A percentile compares a stretch with the other conserved stretches of the same genome.
Evolutionary conservation across 2,888 invertebrate genomes (phyloP).

Genomic region (Machimus rusticus): DNA sequence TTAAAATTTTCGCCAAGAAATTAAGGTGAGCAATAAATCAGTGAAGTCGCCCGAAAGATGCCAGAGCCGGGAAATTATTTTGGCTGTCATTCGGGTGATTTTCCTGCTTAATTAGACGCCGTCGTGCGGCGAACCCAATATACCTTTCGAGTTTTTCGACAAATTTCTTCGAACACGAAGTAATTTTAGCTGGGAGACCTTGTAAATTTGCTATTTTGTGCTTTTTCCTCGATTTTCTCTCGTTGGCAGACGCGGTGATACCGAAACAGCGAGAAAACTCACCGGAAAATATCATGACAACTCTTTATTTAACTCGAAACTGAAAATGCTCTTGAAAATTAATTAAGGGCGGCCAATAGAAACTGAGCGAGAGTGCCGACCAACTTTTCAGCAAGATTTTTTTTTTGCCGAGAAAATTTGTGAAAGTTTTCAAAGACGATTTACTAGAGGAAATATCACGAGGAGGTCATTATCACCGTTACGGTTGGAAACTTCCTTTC

Average conservation of each 20-base stretch:
- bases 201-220: not conserved
- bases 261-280: not conserved
- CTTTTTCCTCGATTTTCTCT: not conserved
- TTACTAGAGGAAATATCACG: not conserved
- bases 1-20: not conserved
- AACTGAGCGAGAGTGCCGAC: not conserved
- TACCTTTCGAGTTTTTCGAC: not conserved
- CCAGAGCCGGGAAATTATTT: not conserved
- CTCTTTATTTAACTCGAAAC: slow-evolving; percentile 19
- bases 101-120: not conserved
- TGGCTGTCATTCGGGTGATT: not conserved
- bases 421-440: not conserved
- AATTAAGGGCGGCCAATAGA: not conserved
- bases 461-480: not conserved
- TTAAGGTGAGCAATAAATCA: not conserved
- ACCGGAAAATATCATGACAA: not conserved
- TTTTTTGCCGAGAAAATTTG: not conserved
- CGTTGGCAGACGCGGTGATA: not conserved
- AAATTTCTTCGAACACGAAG: not conserved
- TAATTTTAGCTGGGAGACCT: not conserved
- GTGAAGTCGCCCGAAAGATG: not conserved
- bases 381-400: not conserved
- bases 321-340: not conserved
- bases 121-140: not conserved
- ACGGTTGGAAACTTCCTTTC: not conserved